These are phyloP conservation scores for Nemotelus nigrinus DNA, from an alignment of 2,888 invertebrate genomes.

Conservation along the genomic window DNA sequence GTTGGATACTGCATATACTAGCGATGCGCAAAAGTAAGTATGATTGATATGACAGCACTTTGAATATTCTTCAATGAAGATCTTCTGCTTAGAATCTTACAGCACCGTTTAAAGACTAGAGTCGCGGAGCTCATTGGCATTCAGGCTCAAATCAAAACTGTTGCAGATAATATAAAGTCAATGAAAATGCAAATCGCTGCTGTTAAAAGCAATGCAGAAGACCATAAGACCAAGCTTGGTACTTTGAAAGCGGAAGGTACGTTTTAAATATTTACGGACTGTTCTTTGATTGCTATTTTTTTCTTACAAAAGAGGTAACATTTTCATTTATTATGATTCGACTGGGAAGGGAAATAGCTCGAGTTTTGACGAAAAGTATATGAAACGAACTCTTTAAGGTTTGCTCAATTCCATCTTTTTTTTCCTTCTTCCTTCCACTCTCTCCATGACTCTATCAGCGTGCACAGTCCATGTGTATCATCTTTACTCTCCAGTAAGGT, in stretches of 20 bases:
- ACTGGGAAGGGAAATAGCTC: no score
- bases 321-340: background rate
- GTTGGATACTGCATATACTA: slow-evolving; percentile 40
- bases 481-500: no score
- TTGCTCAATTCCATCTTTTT: no score
- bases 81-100: slow-evolving; percentile 36
- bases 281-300: no score
- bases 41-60: background rate
- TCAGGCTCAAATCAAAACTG: slow-evolving; percentile 58
- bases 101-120: slow-evolving; percentile 31
- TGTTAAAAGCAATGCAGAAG: slow-evolving; percentile 44
- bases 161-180: slow-evolving; percentile 50
- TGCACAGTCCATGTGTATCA: no score
- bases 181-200: slow-evolving; percentile 47
- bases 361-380: no score
- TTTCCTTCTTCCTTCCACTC: no score
- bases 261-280: background rate
- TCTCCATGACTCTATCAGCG: no score
- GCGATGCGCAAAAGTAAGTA: slow-evolving; percentile 36
- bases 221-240: slow-evolving; percentile 43
- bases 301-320: background rate
- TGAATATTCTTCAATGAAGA: background rate
- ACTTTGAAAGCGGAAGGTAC: slow-evolving; percentile 47
- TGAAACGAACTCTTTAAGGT: no score
- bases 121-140: slow-evolving; percentile 58